A percentile compares a stretch with the other conserved stretches of the same genome.
Conservation (phyloP, 2,888 invertebrate genomes). For the Ennomos erosarius region DNA sequence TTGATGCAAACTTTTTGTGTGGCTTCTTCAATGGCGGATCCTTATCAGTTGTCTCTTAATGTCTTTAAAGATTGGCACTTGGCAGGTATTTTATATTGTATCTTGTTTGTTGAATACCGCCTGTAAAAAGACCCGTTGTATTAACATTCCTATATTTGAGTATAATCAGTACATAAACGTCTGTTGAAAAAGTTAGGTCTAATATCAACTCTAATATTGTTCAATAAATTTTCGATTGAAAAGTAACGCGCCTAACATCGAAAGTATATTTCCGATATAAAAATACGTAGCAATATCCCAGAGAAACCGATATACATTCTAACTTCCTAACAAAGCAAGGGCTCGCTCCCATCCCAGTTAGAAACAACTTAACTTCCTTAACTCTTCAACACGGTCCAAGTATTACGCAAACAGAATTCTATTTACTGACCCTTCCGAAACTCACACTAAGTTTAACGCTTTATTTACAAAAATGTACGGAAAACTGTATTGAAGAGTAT, state of each 20-base stretch:
- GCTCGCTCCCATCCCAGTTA: slow-evolving; percentile 28
- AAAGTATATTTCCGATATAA: slow-evolving; percentile 16
- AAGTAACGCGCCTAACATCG: slow-evolving; percentile 10
- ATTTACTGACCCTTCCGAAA: slow-evolving; percentile 53
- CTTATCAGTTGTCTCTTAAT: too few species aligned
- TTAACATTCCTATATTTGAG: too few species aligned
- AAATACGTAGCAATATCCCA: slow-evolving; percentile 20
- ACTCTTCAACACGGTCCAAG: slow-evolving; percentile 50
- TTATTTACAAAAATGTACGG: slow-evolving; percentile 48
- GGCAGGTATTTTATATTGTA: too few species aligned
- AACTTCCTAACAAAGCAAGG: slow-evolving; percentile 31
- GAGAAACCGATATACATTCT: slow-evolving; percentile 33
- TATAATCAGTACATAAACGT: too few species aligned
- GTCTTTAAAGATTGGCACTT: too few species aligned
- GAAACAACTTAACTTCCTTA: slow-evolving; percentile 42
- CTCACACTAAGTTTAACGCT: slow-evolving; percentile 44
- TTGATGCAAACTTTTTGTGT: neutral
- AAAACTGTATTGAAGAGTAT: slow-evolving; percentile 52
- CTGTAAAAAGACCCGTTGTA: too few species aligned
- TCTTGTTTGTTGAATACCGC: too few species aligned
- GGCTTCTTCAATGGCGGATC: neutral
- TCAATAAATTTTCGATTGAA: too few species aligned
- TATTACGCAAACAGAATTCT: slow-evolving; percentile 55
- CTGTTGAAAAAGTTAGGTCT: too few species aligned
- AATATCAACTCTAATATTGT: too few species aligned